Percentiles rank a stretch among this genome's conserved stretches.
Conservation (phyloP, 2,113 vertebrate species). For the Piprites chloris region DNA sequence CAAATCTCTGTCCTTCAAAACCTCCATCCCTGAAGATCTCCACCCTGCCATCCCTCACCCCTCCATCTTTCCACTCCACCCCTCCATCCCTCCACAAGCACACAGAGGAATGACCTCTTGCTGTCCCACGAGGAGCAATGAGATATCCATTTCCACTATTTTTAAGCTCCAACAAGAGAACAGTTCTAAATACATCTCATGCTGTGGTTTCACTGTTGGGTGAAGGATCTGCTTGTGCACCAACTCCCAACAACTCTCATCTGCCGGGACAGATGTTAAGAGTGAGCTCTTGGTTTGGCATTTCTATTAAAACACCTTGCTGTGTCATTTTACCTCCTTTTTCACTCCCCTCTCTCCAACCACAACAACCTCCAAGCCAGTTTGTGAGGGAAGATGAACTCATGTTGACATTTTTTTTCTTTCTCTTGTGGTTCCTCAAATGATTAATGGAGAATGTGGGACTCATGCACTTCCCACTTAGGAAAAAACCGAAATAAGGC, state of each 20-base stretch:
- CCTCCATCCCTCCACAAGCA: neutral
- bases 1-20: neutral
- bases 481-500: neutral
- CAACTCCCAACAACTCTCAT: too few species aligned
- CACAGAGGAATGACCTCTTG: neutral
- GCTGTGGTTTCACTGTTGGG: neutral
- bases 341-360: neutral
- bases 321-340: neutral
- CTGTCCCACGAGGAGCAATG: neutral
- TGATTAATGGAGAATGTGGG: constrained; percentile 33
- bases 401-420: neutral
- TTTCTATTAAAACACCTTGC: constrained; percentile 7
- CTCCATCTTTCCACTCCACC: neutral
- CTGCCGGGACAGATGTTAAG: neutral
- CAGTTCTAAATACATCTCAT: neutral
- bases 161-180: neutral
- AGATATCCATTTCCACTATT: neutral
- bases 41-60: neutral
- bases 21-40: neutral
- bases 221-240: neutral
- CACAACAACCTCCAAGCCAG: neutral
- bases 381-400: constrained; percentile 13
- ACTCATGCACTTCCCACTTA: neutral
- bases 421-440: constrained; percentile 50
- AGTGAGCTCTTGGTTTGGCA: rapidly evolving